These are phyloP conservation scores for Atractosteus spatula DNA, from an alignment of 2,113 vertebrate genomes.

Conservation along the genomic window DNA sequence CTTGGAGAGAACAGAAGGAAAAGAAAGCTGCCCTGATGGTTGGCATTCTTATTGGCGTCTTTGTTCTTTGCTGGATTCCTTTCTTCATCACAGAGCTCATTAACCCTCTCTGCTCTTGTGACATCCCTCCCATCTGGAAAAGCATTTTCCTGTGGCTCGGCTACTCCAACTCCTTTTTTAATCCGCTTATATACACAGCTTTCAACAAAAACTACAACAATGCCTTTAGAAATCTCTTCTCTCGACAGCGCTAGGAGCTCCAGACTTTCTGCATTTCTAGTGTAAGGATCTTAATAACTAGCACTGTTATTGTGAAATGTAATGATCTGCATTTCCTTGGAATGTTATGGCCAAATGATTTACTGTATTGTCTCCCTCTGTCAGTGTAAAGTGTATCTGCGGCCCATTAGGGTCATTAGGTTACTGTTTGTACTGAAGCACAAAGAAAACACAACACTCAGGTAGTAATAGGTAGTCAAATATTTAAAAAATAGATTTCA, in stretches of 20 bases:
- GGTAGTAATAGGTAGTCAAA: too few species aligned
- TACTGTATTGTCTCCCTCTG: too few species aligned
- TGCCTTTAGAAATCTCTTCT: conserved; percentile 88
- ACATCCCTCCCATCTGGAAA: conserved; percentile 88
- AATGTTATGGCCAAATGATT: too few species aligned
- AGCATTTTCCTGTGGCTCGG: conserved; percentile 96
- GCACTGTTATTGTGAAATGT: too few species aligned
- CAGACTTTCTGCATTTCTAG: neutral
- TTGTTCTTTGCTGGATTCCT: conserved; percentile 93
- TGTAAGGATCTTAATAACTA: too few species aligned
- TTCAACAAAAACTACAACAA: conserved; percentile 98
- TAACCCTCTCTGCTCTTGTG: conserved; percentile 81
- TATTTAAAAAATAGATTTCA: too few species aligned
- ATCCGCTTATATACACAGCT: conserved; percentile 93
- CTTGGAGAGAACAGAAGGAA: conserved; percentile 92
- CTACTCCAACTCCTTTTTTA: conserved; percentile 98
- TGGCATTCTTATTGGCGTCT: conserved; percentile 91
- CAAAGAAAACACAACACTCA: too few species aligned
- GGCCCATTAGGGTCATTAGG: too few species aligned
- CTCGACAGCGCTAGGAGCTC: conserved; percentile 68
- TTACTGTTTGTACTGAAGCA: too few species aligned
- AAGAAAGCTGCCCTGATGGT: conserved; percentile 90
- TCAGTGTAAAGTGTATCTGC: too few species aligned
- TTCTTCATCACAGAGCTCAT: conserved; percentile 95
- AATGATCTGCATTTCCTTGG: too few species aligned